phyloP scores from a whole-genome alignment of 2,888 invertebrate genomes.

The Omphaloscelis lunosa region DNA sequence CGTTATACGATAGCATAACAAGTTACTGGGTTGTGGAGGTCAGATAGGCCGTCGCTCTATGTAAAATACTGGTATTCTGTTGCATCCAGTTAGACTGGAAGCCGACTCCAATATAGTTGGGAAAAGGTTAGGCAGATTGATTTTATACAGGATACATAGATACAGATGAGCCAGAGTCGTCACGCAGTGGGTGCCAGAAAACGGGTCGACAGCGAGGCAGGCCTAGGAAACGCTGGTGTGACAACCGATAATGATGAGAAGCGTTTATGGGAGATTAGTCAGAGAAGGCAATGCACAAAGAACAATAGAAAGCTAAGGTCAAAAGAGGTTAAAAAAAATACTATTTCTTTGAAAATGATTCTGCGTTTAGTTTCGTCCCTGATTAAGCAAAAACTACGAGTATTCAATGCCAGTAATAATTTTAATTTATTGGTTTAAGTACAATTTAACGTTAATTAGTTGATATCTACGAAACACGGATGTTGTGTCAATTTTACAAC shows the following conservation, averaged over 20 bases:
- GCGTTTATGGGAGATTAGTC: neutral
- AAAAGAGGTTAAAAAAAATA: no score
- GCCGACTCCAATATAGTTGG: no score
- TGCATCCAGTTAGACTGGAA: no score
- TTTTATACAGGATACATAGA: no score
- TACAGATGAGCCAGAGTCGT: neutral
- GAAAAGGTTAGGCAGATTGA: no score
- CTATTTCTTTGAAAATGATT: neutral
- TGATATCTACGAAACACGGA: conserved; percentile 26
- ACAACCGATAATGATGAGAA: neutral
- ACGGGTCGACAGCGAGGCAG: neutral
- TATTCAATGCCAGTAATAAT: neutral
- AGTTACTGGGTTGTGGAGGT: no score
- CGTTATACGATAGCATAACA: no score
- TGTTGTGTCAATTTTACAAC: conserved; percentile 16
- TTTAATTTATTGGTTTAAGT: neutral
- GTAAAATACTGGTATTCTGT: no score
- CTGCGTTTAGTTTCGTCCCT: neutral
- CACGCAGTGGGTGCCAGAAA: neutral
- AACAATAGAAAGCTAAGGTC: no score
- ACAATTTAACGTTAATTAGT: conserved; percentile 23
- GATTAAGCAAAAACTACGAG: neutral
- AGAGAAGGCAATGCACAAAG: neutral
- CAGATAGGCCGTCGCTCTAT: no score
- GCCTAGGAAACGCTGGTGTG: neutral